phyloP scores from a whole-genome alignment of 2,797 vertebrate genomes.

The Chiloscyllium punctatum region DNA sequence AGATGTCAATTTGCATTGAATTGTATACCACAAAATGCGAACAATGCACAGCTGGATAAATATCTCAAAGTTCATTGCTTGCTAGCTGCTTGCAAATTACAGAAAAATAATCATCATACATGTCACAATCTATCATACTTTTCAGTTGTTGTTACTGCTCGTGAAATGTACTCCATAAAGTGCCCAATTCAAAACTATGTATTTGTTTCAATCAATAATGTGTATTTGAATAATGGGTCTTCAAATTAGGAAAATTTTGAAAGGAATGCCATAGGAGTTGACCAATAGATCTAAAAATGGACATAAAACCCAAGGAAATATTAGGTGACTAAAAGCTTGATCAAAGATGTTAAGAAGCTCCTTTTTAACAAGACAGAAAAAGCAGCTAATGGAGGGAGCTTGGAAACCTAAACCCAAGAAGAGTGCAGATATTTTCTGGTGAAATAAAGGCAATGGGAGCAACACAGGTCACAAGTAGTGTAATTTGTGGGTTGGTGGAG shows the following conservation, averaged over 20 bases:
- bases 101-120: neutral
- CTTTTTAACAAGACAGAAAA: neutral
- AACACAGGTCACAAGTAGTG: neutral
- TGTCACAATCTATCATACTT: neutral
- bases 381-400: neutral
- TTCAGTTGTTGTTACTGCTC: neutral
- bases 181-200: neutral
- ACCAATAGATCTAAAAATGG: neutral
- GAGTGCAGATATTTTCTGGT: neutral
- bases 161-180: neutral
- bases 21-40: neutral
- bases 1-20: neutral
- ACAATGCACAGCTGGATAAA: neutral
- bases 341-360: neutral
- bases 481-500: neutral
- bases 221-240: neutral
- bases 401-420: neutral
- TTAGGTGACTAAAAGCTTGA: neutral
- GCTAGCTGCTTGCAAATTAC: neutral
- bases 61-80: too few relatives aligned
- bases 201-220: neutral
- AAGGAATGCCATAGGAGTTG: neutral
- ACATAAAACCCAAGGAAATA: neutral
- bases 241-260: neutral
- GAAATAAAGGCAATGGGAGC: neutral